Conservation (phyloP, 2,888 invertebrate genomes). For the Leptothorax acervorum region DNA sequence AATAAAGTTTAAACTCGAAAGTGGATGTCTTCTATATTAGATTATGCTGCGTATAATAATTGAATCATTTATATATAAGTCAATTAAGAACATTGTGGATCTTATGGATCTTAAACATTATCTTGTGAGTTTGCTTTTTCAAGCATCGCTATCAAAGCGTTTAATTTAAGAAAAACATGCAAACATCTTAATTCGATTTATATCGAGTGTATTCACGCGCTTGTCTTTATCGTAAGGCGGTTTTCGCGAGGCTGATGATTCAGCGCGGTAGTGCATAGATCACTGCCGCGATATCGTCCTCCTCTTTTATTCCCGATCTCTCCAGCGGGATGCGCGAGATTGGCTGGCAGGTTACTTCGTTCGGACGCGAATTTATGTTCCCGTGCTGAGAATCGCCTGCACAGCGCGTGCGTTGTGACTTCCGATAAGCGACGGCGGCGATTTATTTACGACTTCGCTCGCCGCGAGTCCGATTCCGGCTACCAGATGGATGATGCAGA, state of each 20-base stretch:
- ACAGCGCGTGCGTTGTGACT: background rate
- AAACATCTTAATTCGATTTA: background rate
- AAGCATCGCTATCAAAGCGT: background rate
- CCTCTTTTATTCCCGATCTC: constrained; percentile 9
- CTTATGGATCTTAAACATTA: background rate
- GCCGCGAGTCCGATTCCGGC: constrained; percentile 8
- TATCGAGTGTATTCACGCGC: background rate
- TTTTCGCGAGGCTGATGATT: background rate
- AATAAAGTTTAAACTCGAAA: background rate
- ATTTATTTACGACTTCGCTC: constrained; percentile 38
- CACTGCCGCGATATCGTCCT: background rate
- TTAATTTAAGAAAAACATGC: constrained; percentile 15
- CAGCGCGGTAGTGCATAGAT: background rate
- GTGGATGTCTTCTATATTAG: background rate
- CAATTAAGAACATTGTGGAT: background rate
- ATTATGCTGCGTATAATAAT: background rate
- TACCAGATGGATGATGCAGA: background rate
- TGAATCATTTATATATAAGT: background rate
- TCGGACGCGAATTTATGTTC: constrained; percentile 36
- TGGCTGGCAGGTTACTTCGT: background rate
- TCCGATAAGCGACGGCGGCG: constrained; percentile 17
- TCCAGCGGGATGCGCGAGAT: background rate
- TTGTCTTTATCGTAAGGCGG: background rate
- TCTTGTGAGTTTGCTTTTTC: background rate
- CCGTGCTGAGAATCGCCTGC: background rate